Evolutionary conservation across 1,140 invertebrate genomes (phyloP).

Genomic region (Anthonomus grandis): DNA sequence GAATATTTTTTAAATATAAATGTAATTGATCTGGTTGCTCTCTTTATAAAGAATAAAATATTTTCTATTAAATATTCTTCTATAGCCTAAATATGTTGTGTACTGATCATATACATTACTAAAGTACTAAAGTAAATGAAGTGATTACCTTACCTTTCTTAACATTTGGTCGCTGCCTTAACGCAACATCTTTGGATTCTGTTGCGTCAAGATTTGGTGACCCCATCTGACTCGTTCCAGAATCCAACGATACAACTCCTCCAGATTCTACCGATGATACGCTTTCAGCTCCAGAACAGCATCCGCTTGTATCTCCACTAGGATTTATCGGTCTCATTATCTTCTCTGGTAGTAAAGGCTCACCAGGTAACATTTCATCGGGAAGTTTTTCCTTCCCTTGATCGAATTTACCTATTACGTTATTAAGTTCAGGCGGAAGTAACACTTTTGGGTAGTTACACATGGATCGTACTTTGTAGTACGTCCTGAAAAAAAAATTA

Average conservation of each 20-base stretch:
- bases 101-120: no score
- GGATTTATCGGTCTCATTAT: slow-evolving; percentile 46
- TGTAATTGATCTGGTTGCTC: no score
- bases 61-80: no score
- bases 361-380: slow-evolving; percentile 27
- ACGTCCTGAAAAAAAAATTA: slow-evolving; percentile 8
- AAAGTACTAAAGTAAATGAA: neutral
- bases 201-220: slow-evolving; percentile 17
- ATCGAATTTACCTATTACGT: slow-evolving; percentile 21
- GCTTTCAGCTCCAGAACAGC: slow-evolving; percentile 57
- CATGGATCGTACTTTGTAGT: slow-evolving; percentile 41
- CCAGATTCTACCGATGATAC: slow-evolving; percentile 56
- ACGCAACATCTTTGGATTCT: slow-evolving; percentile 13
- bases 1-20: no score
- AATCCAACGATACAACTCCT: slow-evolving; percentile 51
- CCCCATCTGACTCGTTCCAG: slow-evolving; percentile 38
- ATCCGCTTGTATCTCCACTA: slow-evolving; percentile 57
- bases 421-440: slow-evolving; percentile 55
- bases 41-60: no score
- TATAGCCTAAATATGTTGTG: no score
- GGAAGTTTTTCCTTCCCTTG: slow-evolving; percentile 25
- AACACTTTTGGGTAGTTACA: slow-evolving; percentile 55
- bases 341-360: slow-evolving; percentile 47
- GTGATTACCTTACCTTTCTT: slow-evolving; percentile 16
- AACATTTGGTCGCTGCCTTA: slow-evolving; percentile 20